These are phyloP conservation scores for Cryptoprocta ferox DNA, from an alignment of 2,797 vertebrate genomes.

Conservation along the genomic window DNA sequence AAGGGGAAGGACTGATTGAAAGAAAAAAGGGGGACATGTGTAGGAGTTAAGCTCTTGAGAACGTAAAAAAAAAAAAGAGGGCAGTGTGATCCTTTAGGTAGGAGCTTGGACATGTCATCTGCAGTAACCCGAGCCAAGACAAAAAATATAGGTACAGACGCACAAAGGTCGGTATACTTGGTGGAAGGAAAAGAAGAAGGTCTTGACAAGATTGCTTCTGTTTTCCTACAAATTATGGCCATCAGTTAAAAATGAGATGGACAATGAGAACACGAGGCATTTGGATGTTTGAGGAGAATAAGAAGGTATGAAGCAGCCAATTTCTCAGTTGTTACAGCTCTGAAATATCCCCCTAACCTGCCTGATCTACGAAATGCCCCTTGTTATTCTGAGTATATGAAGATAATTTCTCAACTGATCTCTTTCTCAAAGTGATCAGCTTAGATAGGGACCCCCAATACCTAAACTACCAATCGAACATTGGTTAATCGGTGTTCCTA, in stretches of 20 bases:
- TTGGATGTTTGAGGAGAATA: neutral
- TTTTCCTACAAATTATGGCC: neutral
- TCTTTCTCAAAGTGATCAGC: neutral
- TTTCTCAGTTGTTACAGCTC: neutral
- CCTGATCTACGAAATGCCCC: neutral
- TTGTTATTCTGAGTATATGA: neutral
- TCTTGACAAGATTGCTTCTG: neutral
- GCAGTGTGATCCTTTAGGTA: neutral
- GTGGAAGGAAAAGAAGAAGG: neutral
- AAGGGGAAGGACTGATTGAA: neutral
- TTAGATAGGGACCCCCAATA: neutral
- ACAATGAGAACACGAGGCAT: neutral
- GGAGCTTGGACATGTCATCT: neutral
- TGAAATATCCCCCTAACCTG: neutral
- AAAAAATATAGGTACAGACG: neutral
- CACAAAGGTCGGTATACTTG: neutral
- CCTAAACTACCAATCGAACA: neutral
- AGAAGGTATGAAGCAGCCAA: neutral
- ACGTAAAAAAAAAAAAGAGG: neutral
- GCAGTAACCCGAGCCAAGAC: neutral
- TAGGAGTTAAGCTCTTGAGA: neutral
- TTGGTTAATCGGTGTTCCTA: neutral
- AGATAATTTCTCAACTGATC: neutral
- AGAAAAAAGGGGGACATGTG: neutral
- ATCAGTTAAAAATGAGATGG: neutral